Percentiles rank a stretch among this genome's conserved stretches.
Evolutionary conservation across 2,113 vertebrate genomes (phyloP).

Genomic region (Muntiacus muntjak): DNA sequence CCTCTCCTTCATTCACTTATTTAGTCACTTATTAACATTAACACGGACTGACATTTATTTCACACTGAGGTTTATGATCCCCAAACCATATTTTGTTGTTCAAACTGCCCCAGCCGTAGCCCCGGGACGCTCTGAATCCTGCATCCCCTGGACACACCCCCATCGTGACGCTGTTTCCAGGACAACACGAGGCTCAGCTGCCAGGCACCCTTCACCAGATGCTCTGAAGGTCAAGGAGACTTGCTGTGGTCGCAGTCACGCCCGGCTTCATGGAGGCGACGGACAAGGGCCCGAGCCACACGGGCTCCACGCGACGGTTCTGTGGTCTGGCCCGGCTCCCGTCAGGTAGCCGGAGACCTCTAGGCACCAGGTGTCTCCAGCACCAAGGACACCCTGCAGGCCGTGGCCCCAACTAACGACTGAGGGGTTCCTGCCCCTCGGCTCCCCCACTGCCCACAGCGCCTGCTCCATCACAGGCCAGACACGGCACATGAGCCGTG

Average conservation of each 20-base stretch:
- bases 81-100: background rate
- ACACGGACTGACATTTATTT: background rate
- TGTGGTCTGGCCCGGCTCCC: background rate
- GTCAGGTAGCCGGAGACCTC: background rate
- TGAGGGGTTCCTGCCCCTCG: background rate
- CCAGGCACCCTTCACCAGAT: fast-evolving
- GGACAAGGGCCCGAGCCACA: background rate
- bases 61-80: background rate
- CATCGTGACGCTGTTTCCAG: background rate
- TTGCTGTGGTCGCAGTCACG: background rate
- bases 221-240: background rate
- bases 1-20: background rate
- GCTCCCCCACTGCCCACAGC: fast-evolving
- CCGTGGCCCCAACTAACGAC: background rate
- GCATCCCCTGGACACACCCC: background rate
- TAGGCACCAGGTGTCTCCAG: background rate
- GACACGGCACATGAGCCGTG: fast-evolving
- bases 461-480: background rate
- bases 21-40: background rate
- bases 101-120: background rate
- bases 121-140: background rate
- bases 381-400: background rate
- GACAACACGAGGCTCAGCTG: background rate
- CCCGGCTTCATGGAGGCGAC: fast-evolving
- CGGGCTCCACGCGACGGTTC: fast-evolving